Evolutionary conservation across 2,888 invertebrate genomes (phyloP), one percentile per base, ranked within the genome.

Genomic region (Disparrhopalites patrizii): DNA sequence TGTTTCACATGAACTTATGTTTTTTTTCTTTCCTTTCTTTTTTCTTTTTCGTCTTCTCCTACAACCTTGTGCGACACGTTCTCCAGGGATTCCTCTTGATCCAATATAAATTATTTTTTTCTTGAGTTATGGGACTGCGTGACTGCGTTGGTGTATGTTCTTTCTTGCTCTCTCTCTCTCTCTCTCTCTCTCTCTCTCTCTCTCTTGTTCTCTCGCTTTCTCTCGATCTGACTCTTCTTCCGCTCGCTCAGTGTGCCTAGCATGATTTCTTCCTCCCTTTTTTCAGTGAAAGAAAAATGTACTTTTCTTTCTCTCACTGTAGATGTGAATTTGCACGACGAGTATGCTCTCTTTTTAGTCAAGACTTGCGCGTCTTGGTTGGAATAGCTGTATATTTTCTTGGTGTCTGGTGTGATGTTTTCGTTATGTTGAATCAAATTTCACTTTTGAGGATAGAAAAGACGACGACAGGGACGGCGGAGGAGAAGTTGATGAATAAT

Each of bases 51-150:
- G n/a, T n/a, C n/a, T n/a, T n/a, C n/a, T n/a, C n/a, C n/a, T n/a
- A n/a, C n/a, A n/a, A n/a, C 7, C 4, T 27, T 18, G 40, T 25
- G 30, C 20, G 30, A 60, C 60, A 47, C 47, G 60, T 60, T 60
- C 60, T 60, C 60, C 43, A 60, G 50, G 50, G 60, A 60, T 60
- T 60, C 47, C 43, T 30, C 47, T 43, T 60, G 60, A 60, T 60
- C 60, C 60, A 60, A 60, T 47, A 47, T 47, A 47, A 47, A 47
- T 47, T 47, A 47, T 47, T 47, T 47, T 47, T 47, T 47, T 25
- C 23, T 47, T 47, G 47, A 47, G 47, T 47, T 47, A 47, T 47
- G 47, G 47, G 47, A 47, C 25, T 47, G n/a, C n/a, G n/a, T n/a
- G n/a, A n/a, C n/a, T n/a, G 47, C 47, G 47, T 47, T 25, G 47